Conservation (phyloP, 2,888 invertebrate species). For the Cerastis rubricosa region DNA sequence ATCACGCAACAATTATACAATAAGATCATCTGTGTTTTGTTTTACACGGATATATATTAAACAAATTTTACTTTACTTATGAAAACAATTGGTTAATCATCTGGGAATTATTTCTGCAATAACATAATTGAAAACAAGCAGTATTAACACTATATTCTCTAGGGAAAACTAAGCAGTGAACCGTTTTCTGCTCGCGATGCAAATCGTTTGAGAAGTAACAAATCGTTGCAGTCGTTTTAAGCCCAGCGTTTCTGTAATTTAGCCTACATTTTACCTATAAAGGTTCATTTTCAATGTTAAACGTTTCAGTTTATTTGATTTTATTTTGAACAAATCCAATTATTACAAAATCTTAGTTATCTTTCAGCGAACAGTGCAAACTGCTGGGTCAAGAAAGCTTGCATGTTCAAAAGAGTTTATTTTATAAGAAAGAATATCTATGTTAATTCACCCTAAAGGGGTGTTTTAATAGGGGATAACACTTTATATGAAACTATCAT, state of each 20-base stretch:
- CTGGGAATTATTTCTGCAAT: not conserved
- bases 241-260: not conserved
- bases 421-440: not conserved
- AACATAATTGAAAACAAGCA: constrained; percentile 6
- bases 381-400: not conserved
- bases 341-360: not conserved
- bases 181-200: constrained; percentile 21
- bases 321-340: not conserved
- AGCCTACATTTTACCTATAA: not conserved
- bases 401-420: not conserved
- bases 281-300: not conserved
- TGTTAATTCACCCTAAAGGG: not conserved
- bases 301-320: not conserved
- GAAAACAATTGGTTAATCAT: not conserved
- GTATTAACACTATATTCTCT: not conserved
- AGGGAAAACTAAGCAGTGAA: constrained; percentile 12
- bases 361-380: no score
- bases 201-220: constrained; percentile 19
- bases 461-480: not conserved
- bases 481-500: not conserved
- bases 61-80: constrained; percentile 26
- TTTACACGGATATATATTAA: constrained; percentile 15
- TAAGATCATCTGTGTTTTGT: constrained; percentile 32
- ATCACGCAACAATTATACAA: constrained; percentile 40
- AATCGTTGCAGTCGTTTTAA: constrained; percentile 16